phyloP scores from a whole-genome alignment of 2,113 vertebrate species.

The Chascanopsetta lugubris region DNA sequence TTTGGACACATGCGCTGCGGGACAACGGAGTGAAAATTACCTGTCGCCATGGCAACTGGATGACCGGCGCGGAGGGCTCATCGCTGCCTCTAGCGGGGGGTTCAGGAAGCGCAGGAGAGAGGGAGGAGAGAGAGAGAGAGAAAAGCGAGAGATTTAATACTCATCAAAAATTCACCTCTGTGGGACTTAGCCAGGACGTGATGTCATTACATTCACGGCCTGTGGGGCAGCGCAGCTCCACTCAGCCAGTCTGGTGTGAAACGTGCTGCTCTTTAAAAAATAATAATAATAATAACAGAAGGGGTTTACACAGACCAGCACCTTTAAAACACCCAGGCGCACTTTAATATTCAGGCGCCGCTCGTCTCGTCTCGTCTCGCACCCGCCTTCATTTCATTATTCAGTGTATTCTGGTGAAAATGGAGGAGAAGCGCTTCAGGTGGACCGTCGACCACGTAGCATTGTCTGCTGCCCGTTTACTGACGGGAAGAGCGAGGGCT shows the following conservation, averaged over 20 bases:
- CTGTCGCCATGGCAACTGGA: constrained; percentile 79
- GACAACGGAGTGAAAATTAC: constrained; percentile 68
- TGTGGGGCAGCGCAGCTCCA: constrained; percentile 21
- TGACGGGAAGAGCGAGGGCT: not conserved
- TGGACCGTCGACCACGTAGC: constrained; percentile 11
- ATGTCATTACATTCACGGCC: constrained; percentile 20
- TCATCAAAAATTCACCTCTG: constrained; percentile 37
- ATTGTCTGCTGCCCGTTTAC: not conserved
- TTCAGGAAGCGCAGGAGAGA: constrained; percentile 15
- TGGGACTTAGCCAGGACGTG: constrained; percentile 1
- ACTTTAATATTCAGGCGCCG: not conserved
- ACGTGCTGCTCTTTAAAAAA: constrained; percentile 21
- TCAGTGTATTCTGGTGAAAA: constrained; percentile 23
- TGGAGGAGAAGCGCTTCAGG: constrained; percentile 6
- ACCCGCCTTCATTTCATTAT: constrained; percentile 23
- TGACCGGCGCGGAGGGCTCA: constrained; percentile 73
- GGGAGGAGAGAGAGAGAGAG: not conserved
- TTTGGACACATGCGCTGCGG: too few relatives aligned
- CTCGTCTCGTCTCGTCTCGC: constrained; percentile 1
- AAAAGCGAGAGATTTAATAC: constrained; percentile 25
- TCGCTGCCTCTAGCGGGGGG: constrained; percentile 69
- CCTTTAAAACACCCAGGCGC: too few relatives aligned
- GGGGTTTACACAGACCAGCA: constrained; percentile 35
- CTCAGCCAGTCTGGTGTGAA: not conserved
- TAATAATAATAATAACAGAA: too few relatives aligned